These are phyloP conservation scores for Amphipyra tragopoginis DNA, from an alignment of 2,888 invertebrate genomes.

Conservation along the genomic window DNA sequence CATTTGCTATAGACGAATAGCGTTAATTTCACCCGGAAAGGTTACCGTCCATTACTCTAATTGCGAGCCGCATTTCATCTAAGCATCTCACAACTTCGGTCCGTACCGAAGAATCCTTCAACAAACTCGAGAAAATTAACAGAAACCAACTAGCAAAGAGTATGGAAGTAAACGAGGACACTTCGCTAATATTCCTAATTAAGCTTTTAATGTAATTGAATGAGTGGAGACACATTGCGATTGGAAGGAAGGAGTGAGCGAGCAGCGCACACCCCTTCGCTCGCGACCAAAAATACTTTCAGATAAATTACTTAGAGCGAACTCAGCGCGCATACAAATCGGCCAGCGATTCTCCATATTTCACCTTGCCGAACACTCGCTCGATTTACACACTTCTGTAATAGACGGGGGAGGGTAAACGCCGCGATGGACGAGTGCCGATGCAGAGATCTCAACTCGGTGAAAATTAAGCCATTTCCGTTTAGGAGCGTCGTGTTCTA, in stretches of 20 bases:
- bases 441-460: constrained; percentile 67
- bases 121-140: constrained; percentile 84
- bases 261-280: constrained; percentile 69
- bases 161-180: constrained; percentile 82
- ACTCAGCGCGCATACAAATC: constrained; percentile 86
- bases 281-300: constrained; percentile 83
- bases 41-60: constrained; percentile 88
- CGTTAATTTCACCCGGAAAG: constrained; percentile 83
- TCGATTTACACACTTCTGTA: constrained; percentile 84
- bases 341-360: constrained; percentile 83
- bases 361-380: constrained; percentile 78
- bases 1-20: constrained; percentile 82
- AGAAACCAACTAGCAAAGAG: constrained; percentile 83
- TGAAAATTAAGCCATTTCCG: constrained; percentile 85
- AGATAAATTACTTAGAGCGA: constrained; percentile 85
- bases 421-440: constrained; percentile 70
- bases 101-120: constrained; percentile 78
- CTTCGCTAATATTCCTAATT: constrained; percentile 88
- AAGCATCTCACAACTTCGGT: constrained; percentile 85
- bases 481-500: constrained; percentile 72
- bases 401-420: constrained; percentile 64
- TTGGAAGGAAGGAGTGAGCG: constrained; percentile 72
- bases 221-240: constrained; percentile 83
- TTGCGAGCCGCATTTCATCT: constrained; percentile 88
- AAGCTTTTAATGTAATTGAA: constrained; percentile 89